Percentiles rank a stretch among this genome's conserved stretches.
phyloP scores from a whole-genome alignment of 2,797 vertebrate species.

The Dicrostonyx torquatus region DNA sequence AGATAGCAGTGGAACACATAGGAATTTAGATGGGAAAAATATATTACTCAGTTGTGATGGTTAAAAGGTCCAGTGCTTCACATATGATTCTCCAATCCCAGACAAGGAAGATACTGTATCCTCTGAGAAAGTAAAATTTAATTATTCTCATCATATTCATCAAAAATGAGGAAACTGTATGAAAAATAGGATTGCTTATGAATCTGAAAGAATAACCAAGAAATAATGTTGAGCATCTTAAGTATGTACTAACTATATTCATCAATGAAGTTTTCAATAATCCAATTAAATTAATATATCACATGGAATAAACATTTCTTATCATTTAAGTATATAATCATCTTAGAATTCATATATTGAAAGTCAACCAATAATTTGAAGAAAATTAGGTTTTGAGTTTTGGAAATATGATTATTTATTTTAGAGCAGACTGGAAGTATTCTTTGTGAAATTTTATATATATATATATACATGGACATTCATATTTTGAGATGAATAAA shows the following conservation, averaged over 20 bases:
- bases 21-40: neutral
- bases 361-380: neutral
- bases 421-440: neutral
- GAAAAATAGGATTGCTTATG: neutral
- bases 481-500: conserved; percentile 1
- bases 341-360: neutral
- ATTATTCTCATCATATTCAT: neutral
- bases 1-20: neutral
- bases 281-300: neutral
- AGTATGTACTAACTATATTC: neutral
- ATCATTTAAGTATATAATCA: neutral
- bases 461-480: neutral
- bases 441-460: neutral
- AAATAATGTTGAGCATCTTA: neutral
- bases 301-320: neutral
- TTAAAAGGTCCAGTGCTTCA: neutral
- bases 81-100: neutral
- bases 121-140: neutral
- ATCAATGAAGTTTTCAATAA: neutral
- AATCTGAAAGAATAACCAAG: no score
- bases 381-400: neutral
- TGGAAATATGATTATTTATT: neutral
- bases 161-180: neutral
- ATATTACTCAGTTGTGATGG: rapidly evolving
- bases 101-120: neutral